Percentiles rank a stretch among this genome's conserved stretches.
Conservation (phyloP, 2,113 vertebrate genomes). For the Tyrannus savana region DNA sequence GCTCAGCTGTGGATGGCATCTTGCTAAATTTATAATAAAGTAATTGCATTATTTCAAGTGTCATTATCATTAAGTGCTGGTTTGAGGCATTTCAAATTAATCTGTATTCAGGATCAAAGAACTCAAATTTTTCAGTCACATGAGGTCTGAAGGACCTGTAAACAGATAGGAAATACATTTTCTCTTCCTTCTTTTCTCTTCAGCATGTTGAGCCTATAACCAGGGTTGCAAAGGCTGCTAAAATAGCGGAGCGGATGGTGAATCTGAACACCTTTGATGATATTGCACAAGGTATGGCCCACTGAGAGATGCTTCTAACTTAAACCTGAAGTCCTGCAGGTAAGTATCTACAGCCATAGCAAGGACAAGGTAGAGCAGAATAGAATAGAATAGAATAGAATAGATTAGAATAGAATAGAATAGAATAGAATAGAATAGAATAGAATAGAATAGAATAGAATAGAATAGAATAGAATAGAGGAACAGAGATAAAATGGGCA, state of each 20-base stretch:
- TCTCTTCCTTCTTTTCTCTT: neutral
- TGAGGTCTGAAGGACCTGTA: neutral
- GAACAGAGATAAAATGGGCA: neutral
- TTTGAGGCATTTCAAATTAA: neutral
- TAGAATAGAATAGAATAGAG: neutral
- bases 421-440: no score
- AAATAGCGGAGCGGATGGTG: conserved; percentile 91
- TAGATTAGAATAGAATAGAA: neutral
- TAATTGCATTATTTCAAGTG: neutral
- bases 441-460: no score
- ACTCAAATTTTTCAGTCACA: neutral
- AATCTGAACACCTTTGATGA: conserved; percentile 90
- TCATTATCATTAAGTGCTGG: neutral
- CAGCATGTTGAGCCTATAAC: conserved; percentile 80
- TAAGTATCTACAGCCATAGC: neutral
- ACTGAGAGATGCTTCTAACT: neutral
- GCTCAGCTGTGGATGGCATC: neutral
- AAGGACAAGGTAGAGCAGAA: neutral
- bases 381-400: neutral
- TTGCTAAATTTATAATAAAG: neutral
- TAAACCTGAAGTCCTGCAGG: neutral
- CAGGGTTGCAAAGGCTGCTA: conserved; percentile 79
- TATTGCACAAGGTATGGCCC: conserved; percentile 83
- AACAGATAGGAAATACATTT: neutral
- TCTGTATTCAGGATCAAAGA: neutral